Percentiles rank a stretch among this genome's conserved stretches.
These are phyloP conservation scores for Centropyge bicolor DNA, from an alignment of 2,797 vertebrate species.

Conservation along the genomic window DNA sequence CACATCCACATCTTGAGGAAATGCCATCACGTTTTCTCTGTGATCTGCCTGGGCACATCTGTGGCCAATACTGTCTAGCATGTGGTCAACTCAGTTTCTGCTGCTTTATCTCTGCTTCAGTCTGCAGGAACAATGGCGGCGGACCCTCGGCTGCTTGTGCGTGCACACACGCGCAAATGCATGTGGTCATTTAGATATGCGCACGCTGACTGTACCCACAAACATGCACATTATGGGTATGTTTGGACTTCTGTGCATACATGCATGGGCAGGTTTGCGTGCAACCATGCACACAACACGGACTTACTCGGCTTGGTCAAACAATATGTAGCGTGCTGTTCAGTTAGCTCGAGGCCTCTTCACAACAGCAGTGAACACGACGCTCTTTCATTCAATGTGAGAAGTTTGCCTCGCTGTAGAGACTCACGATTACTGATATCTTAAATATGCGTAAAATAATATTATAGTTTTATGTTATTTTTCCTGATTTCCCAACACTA, in stretches of 20 bases:
- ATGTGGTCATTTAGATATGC: constrained; percentile 24
- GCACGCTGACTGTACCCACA: constrained; percentile 1
- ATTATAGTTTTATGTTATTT: not conserved
- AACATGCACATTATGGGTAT: constrained; percentile 8
- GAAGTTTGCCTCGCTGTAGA: not conserved
- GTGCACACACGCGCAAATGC: constrained; percentile 4
- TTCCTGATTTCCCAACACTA: not conserved
- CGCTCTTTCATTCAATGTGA: constrained; percentile 15
- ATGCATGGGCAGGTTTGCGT: constrained; percentile 2
- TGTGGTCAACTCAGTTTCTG: constrained; percentile 79
- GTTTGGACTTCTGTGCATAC: not conserved
- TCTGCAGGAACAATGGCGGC: constrained; percentile 63
- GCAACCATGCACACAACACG: constrained; percentile 13
- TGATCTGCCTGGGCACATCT: constrained; percentile 85
- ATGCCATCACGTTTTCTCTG: constrained; percentile 90
- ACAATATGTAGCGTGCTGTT: constrained; percentile 23
- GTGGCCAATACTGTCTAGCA: constrained; percentile 80
- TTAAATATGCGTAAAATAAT: not conserved
- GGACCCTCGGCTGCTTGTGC: constrained; percentile 48
- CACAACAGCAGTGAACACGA: constrained; percentile 29
- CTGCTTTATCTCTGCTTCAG: constrained; percentile 72
- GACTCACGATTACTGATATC: constrained; percentile 6
- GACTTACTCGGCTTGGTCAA: constrained; percentile 8
- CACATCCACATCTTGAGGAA: constrained; percentile 91
- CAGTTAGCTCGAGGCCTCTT: constrained; percentile 8